phyloP scores from a whole-genome alignment of 2,888 invertebrate species.

The Drosophila mettleri region DNA sequence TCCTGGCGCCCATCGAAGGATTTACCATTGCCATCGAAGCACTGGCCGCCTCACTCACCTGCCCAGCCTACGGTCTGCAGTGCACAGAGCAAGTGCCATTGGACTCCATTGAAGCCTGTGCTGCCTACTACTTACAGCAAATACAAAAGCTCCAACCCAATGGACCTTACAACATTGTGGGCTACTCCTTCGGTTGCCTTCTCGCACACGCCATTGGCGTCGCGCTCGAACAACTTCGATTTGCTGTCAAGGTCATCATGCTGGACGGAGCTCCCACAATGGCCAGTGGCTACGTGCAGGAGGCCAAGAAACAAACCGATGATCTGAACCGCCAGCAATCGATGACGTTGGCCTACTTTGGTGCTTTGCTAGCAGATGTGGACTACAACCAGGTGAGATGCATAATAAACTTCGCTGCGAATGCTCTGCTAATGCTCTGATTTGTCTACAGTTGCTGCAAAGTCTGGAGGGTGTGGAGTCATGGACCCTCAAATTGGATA shows the following conservation, averaged over 20 bases:
- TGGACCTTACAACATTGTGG: constrained; percentile 95
- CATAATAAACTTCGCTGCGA: too few relatives aligned
- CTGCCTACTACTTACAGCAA: constrained; percentile 90
- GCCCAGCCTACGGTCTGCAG: constrained; percentile 94
- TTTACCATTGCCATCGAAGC: constrained; percentile 89
- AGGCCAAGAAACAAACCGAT: constrained; percentile 86
- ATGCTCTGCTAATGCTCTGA: background rate
- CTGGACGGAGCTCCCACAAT: constrained; percentile 96
- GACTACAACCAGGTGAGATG: constrained; percentile 89
- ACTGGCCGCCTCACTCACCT: constrained; percentile 90
- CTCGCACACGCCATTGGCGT: constrained; percentile 98
- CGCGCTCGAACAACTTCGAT: constrained; percentile 89
- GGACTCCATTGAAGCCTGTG: constrained; percentile 89
- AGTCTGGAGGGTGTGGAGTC: constrained; percentile 81
- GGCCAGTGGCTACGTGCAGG: constrained; percentile 90
- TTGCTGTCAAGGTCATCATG: constrained; percentile 86
- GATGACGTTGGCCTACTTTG: constrained; percentile 93
- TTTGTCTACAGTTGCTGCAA: constrained; percentile 73
- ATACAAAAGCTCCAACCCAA: constrained; percentile 91
- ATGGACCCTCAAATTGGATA: constrained; percentile 84
- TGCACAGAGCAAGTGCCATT: constrained; percentile 92
- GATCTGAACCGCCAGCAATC: constrained; percentile 88
- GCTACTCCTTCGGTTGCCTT: constrained; percentile 98
- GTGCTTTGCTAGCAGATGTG: constrained; percentile 91
- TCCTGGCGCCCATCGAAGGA: constrained; percentile 95